Percentiles rank a stretch among this genome's conserved stretches.
These are phyloP conservation scores for Brachirus orientalis DNA, from an alignment of 2,113 vertebrate genomes.

Conservation along the genomic window DNA sequence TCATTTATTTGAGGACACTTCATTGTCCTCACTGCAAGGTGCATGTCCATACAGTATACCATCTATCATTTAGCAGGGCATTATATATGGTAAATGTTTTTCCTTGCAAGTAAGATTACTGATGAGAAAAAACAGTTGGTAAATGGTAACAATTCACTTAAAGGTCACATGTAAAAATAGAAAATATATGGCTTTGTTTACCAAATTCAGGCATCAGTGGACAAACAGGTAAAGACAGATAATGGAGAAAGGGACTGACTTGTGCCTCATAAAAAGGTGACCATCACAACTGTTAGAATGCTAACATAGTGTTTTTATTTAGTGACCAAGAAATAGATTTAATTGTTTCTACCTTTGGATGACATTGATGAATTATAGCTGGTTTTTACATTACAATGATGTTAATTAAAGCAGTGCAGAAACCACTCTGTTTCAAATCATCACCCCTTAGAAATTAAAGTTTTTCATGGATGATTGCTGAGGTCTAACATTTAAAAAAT, in stretches of 20 bases:
- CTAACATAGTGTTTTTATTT: background rate
- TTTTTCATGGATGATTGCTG: background rate
- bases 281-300: background rate
- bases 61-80: background rate
- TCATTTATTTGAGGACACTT: too few species aligned
- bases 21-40: too few species aligned
- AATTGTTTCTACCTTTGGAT: background rate
- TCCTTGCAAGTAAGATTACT: background rate
- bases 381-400: background rate
- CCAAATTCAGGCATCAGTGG: background rate
- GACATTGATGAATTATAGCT: background rate
- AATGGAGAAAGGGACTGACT: too few species aligned
- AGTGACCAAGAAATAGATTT: background rate
- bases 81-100: background rate
- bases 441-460: background rate
- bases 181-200: background rate
- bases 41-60: too few species aligned
- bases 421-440: too few species aligned
- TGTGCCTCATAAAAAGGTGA: background rate
- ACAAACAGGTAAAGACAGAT: too few species aligned
- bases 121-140: background rate
- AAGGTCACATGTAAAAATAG: background rate
- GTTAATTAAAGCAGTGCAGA: background rate
- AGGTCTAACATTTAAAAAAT: conserved; percentile 10
- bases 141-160: background rate